phyloP scores from a whole-genome alignment of 37 sponge, comb jelly and placozoan genomes.

The Mnemiopsis leidyi region DNA sequence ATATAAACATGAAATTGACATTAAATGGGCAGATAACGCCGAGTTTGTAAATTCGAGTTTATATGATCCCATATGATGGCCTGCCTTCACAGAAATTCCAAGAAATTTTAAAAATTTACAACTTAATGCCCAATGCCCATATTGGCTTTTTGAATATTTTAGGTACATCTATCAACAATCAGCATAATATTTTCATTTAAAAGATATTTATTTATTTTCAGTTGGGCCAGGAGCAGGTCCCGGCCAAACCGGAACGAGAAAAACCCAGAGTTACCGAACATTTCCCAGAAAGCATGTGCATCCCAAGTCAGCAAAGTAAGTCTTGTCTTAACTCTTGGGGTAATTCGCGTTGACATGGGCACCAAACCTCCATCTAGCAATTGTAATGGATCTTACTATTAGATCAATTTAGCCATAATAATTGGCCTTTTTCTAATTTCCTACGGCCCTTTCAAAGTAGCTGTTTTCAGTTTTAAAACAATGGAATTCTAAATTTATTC shows the following conservation, averaged over 20 bases:
- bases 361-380: not conserved
- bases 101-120: no score
- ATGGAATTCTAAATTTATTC: no score
- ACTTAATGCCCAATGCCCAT: no score
- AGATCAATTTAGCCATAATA: no score
- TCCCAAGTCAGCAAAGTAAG: conserved; percentile 55
- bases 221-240: conserved; percentile 11
- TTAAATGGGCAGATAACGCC: no score
- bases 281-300: conserved; percentile 37
- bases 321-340: not conserved
- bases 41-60: no score
- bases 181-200: not conserved
- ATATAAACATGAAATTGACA: no score
- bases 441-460: not conserved
- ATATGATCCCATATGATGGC: no score
- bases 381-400: not conserved
- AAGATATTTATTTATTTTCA: not conserved
- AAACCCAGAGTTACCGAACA: conserved; percentile 27
- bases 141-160: no score
- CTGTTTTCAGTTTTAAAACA: no score
- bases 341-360: not conserved
- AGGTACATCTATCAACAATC: no score
- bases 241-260: not conserved
- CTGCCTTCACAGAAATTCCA: no score
- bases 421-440: not conserved